Base-by-base conservation (phyloP, 1,140 invertebrate genomes). In the Dermatophagoides farinae region DNA sequence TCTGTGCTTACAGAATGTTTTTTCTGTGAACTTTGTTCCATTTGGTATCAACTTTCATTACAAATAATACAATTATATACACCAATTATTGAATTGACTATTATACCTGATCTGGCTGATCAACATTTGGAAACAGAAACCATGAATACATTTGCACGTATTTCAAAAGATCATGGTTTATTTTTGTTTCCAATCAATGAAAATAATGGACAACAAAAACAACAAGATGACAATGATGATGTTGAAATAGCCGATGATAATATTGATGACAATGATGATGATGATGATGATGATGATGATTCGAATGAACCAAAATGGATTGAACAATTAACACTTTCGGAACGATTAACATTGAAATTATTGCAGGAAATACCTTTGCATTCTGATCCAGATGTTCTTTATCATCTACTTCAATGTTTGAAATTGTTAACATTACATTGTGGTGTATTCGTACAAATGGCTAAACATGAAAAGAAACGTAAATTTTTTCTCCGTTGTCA, bases 401-500 rank as follows among this genome's bases (percentile, higher is more conserved):
- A 91, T 70, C 90, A 95, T 68, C 80, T 97, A 69, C 74, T 97
- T 39, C 83, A 87, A 67, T 93, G 88, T 67, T 74, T 98, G 1
- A 88, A 93, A 71, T 81, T 91, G 46, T 77, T 97, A 66, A 85
- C 88, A 59, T 75, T 98, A 1, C 87, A 97, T 70, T 89, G 88
- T 5, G 92, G 97, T 72, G 87, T 88, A 9, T 77, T 97, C 49
- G 83, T 81, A 31, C 85, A 83, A 66, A 86, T 88, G 0, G 79
- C 86, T 0, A 82, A 83, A 66, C 88, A 97, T 68, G 84, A 95
- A 69, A 43, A 55, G 25, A 39, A 25, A 25, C 79, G 86, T 65
- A 89, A 89, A 50, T 97, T 97, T 75, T 82, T 98, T 58, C 89
- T 95, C 61, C 97, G 91, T 87, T 90, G 86, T 65, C 90, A 98